Evolutionary conservation across 2,888 invertebrate species (phyloP).

Genomic region (Salpingus planirostris): DNA sequence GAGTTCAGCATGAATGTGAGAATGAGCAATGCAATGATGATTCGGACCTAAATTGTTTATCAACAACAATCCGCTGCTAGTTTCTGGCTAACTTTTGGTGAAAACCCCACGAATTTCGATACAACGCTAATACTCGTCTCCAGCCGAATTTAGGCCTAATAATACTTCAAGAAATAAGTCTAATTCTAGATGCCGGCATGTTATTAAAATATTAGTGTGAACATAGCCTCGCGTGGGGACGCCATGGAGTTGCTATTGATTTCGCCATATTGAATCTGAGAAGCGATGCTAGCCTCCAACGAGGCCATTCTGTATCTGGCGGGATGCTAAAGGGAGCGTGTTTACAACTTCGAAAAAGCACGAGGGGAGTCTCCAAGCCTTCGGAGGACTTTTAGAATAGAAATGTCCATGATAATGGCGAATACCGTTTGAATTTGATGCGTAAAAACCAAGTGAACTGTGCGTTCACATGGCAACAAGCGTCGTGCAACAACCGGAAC

Average conservation of each 20-base stretch:
- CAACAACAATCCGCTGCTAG: too few relatives aligned
- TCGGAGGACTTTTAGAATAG: background rate
- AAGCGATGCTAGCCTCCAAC: slow-evolving; percentile 35
- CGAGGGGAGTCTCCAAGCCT: slow-evolving; percentile 12
- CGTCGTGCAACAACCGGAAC: background rate
- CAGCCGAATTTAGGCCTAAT: too few relatives aligned
- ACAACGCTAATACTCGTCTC: background rate
- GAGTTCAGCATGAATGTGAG: too few relatives aligned
- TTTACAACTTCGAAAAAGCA: slow-evolving; percentile 22
- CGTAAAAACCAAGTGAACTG: slow-evolving; percentile 2
- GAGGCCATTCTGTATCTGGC: slow-evolving; percentile 33
- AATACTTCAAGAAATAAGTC: too few relatives aligned
- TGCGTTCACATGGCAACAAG: slow-evolving; percentile 31
- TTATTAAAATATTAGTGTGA: slow-evolving; percentile 9
- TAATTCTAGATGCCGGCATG: slow-evolving; percentile 9
- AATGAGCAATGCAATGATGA: too few relatives aligned
- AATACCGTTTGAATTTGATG: too few relatives aligned
- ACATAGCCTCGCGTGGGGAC: slow-evolving; percentile 20
- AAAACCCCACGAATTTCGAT: too few relatives aligned
- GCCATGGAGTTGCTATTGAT: slow-evolving; percentile 24
- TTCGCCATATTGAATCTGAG: slow-evolving; percentile 33
- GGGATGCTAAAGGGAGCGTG: slow-evolving; percentile 33
- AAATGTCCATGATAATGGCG: background rate
- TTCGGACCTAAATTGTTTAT: too few relatives aligned
- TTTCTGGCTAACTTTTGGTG: too few relatives aligned